These are phyloP conservation scores for Slavum lentiscoides DNA, from an alignment of 2,888 invertebrate genomes.

Conservation along the genomic window DNA sequence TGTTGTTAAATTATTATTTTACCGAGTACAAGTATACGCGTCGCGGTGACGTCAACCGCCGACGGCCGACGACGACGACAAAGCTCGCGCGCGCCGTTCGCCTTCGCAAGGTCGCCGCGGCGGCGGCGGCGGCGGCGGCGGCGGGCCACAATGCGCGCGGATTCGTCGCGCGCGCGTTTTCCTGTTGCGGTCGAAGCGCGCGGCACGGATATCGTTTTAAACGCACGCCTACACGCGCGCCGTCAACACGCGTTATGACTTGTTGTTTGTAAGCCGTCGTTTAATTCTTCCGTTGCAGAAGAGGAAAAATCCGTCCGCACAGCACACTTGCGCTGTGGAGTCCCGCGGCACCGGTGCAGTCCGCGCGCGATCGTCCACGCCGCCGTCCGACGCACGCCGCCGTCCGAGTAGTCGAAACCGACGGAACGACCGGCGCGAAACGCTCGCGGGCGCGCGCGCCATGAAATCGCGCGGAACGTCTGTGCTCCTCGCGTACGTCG, in stretches of 20 bases:
- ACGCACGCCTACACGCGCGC: constrained; percentile 22
- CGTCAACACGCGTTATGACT: neutral
- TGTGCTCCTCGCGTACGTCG: neutral
- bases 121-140: neutral
- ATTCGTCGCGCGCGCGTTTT: too few species aligned
- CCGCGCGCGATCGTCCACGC: too few species aligned
- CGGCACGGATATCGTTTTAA: constrained; percentile 12
- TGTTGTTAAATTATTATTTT: too few species aligned
- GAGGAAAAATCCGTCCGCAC: too few species aligned
- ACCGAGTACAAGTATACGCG: too few species aligned
- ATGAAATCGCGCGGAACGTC: constrained; percentile 19
- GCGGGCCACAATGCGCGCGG: neutral
- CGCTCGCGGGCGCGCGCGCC: neutral
- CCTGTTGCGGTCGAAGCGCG: too few species aligned
- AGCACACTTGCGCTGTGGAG: too few species aligned
- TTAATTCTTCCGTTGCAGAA: too few species aligned
- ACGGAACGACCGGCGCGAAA: too few species aligned
- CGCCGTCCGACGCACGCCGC: neutral
- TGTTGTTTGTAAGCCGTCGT: too few species aligned
- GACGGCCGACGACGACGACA: neutral
- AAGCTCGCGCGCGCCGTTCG: neutral
- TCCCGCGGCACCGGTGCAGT: too few species aligned
- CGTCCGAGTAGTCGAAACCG: neutral
- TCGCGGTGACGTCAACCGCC: too few species aligned
- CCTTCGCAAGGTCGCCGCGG: neutral